Percentiles rank a stretch among this genome's conserved stretches.
These are phyloP conservation scores for Brachypteracias leptosomus DNA, from an alignment of 2,113 vertebrate genomes.

Conservation along the genomic window DNA sequence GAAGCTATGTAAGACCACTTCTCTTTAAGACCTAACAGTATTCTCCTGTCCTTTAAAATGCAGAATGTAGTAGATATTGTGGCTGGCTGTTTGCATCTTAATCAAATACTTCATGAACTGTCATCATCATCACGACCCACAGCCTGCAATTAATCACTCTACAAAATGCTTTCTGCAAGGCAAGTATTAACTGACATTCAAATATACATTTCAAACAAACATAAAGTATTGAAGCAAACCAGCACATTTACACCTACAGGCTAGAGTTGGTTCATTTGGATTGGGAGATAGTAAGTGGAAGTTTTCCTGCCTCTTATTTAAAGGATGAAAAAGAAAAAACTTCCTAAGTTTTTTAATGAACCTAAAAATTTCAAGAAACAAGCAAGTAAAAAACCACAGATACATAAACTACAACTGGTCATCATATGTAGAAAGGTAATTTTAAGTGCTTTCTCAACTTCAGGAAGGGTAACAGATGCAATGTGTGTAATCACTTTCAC, in stretches of 20 bases:
- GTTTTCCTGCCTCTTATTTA: not conserved
- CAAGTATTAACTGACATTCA: conserved; percentile 3
- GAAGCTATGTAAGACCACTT: not conserved
- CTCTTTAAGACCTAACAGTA: not conserved
- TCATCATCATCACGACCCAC: not conserved
- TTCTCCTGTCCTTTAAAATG: not conserved
- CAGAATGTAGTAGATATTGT: not conserved
- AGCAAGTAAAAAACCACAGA: not conserved
- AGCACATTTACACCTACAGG: not conserved
- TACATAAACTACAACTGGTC: not conserved
- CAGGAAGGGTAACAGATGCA: not conserved
- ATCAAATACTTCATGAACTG: not conserved
- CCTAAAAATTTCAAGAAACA: not conserved
- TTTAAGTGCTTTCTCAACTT: not conserved
- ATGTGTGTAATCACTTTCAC: not conserved
- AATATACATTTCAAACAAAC: not conserved
- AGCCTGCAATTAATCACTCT: not conserved
- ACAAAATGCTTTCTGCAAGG: not conserved
- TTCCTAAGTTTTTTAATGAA: not conserved
- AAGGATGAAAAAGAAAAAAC: not conserved
- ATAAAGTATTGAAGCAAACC: not conserved
- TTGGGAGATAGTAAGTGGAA: not conserved
- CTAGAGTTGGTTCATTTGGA: not conserved
- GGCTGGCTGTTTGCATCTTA: not conserved
- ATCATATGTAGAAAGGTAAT: not conserved